These are phyloP conservation scores for Adelges cooleyi DNA, from an alignment of 1,140 invertebrate genomes.

Conservation along the genomic window DNA sequence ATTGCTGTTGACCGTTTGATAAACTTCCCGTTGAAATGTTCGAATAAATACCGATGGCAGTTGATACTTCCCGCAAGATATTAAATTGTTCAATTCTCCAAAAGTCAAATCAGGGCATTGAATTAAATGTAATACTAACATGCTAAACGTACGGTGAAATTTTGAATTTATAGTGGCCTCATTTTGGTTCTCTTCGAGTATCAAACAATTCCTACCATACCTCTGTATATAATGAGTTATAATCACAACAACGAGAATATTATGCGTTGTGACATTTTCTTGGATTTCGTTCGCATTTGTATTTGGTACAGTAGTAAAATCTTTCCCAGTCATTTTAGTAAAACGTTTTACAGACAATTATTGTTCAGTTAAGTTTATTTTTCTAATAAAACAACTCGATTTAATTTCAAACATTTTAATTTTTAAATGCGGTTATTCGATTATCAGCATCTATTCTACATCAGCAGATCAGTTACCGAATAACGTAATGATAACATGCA, in stretches of 20 bases:
- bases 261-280: slow-evolving; percentile 21
- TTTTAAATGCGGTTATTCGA: no score
- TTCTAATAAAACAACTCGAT: no score
- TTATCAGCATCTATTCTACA: no score
- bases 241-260: slow-evolving; percentile 4
- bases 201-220: not conserved
- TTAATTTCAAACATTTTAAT: no score
- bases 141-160: slow-evolving; percentile 14
- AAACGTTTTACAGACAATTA: no score
- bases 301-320: slow-evolving; percentile 12
- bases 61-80: slow-evolving; percentile 44
- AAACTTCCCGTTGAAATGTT: slow-evolving; percentile 45
- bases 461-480: no score
- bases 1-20: slow-evolving; percentile 43
- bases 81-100: slow-evolving; percentile 43
- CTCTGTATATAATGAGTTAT: slow-evolving; percentile 3
- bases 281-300: slow-evolving; percentile 19
- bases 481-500: no score
- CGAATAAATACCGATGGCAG: slow-evolving; percentile 42
- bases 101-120: slow-evolving; percentile 53
- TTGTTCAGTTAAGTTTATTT: no score
- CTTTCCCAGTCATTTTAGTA: not conserved
- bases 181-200: not conserved
- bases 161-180: not conserved
- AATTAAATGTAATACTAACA: slow-evolving; percentile 30